Base-by-base conservation (phyloP, 2,113 vertebrate species). In the Perognathus longimembris region DNA sequence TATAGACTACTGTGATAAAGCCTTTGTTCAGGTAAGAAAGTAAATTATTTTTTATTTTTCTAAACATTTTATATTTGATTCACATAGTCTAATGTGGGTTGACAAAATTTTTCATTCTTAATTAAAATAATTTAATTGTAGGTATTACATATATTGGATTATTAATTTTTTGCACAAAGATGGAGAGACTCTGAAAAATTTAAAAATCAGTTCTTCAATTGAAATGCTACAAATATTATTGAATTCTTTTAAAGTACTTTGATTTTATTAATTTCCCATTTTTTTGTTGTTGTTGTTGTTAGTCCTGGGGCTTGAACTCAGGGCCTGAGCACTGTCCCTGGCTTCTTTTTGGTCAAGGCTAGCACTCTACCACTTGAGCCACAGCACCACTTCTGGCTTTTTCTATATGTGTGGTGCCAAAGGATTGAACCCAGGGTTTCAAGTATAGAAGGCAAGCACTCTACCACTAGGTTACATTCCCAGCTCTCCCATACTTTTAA, bases 11-110 rank as follows among this genome's bases (percentile, higher is more conserved):
- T 85, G 87, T 78, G 18, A 87, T 42, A 74, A 87, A 91, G 3
- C 74, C 42, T 89, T 74, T 50, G 24, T 32, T 9, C 66, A 36
- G 57, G 11, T 83, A 87, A 85, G 8, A 9, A 74, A 85, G 6
- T 71, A 59, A 88, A 79, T 63, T 63, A 75, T 90, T 26, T 36
- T 85, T 70, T 85, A 63, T 79, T 75, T 90, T 85, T 91, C 10
- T 50, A 86, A 94, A 28, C n/a, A 3, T 80, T 67, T 42, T 86
- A 50, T 80, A 64, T 88, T 84, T 78, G 63, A n/a, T 76, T 94
- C 38, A 67, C 2, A 22, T 61, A 90, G 12, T 71, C 38, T 69
- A 89, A 71, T 20, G 83, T 66, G 54, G n/a, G 40, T 28, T 88
- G 22, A 71, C 26, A 26, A 90, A 85, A 59, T 0, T 66, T 88